Evolutionary conservation across 2,113 vertebrate species (phyloP).

Genomic region (western clawed frog (Xenopus tropicalis)): UCB_Xtro_10.0 CM004446.2:13635001-13635500

Average conservation of each 20-base stretch:
- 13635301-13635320: constrained; percentile 83
- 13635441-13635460: too few relatives aligned
- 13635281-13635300: constrained; percentile 74
- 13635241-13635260: constrained; percentile 57
- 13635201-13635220: constrained; percentile 86
- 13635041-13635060: constrained; percentile 73
- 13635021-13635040: constrained; percentile 86
- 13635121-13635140: constrained; percentile 73
- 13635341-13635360: constrained; percentile 84
- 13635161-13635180: constrained; percentile 94
- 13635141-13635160: constrained; percentile 82
- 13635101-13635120: constrained; percentile 78
- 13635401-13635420: constrained; percentile 46
- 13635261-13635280: constrained; percentile 56
- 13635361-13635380: constrained; percentile 91
- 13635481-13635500: constrained; percentile 90
- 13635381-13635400: constrained; percentile 84
- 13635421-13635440: background rate
- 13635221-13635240: constrained; percentile 71
- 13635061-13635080: constrained; percentile 80
- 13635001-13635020: constrained; percentile 83
- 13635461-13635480: constrained; percentile 62
- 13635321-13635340: constrained; percentile 92
- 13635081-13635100: constrained; percentile 91
- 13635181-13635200: constrained; percentile 84